phyloP scores from a whole-genome alignment of 2,797 vertebrate genomes.

The Geotrypetes seraphini region DNA sequence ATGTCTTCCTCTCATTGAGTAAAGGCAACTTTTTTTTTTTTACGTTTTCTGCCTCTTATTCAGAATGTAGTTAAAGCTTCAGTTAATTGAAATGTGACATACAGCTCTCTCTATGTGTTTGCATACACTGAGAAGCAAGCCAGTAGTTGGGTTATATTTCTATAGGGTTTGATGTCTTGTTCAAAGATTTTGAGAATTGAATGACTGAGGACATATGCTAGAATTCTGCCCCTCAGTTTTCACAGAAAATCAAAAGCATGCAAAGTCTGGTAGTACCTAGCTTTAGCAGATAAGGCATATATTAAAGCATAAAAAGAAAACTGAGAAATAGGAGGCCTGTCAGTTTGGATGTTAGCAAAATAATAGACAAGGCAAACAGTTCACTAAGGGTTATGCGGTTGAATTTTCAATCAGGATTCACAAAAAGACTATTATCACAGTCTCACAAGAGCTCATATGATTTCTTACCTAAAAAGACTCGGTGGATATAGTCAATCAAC shows the following conservation, averaged over 20 bases:
- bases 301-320: slow-evolving; percentile 59
- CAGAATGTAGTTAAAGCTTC: slow-evolving; percentile 51
- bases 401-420: slow-evolving; percentile 57
- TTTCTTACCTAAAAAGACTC: slow-evolving; percentile 31
- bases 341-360: slow-evolving; percentile 72
- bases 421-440: slow-evolving; percentile 30
- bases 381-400: slow-evolving; percentile 61
- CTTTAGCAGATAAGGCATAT: slow-evolving; percentile 54
- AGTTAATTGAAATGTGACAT: slow-evolving; percentile 55
- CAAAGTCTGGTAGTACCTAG: slow-evolving; percentile 61
- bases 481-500: no score
- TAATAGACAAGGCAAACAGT: slow-evolving; percentile 70
- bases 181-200: slow-evolving; percentile 61
- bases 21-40: slow-evolving; percentile 31
- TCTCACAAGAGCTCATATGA: slow-evolving; percentile 21
- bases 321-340: slow-evolving; percentile 59
- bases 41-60: slow-evolving; percentile 42
- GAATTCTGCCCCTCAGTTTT: slow-evolving; percentile 67
- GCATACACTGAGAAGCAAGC: slow-evolving; percentile 53
- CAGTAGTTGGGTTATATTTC: slow-evolving; percentile 61
- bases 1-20: slow-evolving; percentile 47
- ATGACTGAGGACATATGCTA: slow-evolving; percentile 59
- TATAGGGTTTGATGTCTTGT: slow-evolving; percentile 63
- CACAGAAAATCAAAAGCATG: slow-evolving; percentile 69
- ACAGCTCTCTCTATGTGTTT: slow-evolving; percentile 56